A percentile compares a stretch with the other conserved stretches of the same genome.
These are phyloP conservation scores for Cotesia vestalis DNA, from an alignment of 1,140 invertebrate genomes.

Conservation along the genomic window DNA sequence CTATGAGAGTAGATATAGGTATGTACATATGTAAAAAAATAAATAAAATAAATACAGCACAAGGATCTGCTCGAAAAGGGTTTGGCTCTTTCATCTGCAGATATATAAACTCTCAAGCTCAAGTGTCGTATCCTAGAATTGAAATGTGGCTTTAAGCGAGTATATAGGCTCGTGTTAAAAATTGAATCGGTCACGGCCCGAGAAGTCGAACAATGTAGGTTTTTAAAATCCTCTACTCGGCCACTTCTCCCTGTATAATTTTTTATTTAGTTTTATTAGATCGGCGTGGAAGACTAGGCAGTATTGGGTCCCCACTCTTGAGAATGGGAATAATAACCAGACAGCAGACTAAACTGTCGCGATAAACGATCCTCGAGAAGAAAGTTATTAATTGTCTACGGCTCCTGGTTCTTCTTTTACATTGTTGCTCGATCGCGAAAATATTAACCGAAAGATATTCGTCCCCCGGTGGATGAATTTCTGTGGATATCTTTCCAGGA, in stretches of 20 bases:
- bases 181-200: slow-evolving; percentile 64
- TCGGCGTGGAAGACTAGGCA: background rate
- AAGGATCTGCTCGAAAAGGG: slow-evolving; percentile 6
- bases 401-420: slow-evolving; percentile 49
- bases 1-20: background rate
- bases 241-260: slow-evolving; percentile 24
- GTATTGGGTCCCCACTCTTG: slow-evolving; percentile 29
- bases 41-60: slow-evolving; percentile 5
- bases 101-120: slow-evolving; percentile 2
- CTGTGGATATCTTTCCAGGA: slow-evolving; percentile 16
- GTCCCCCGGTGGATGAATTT: slow-evolving; percentile 27
- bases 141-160: slow-evolving; percentile 33
- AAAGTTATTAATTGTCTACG: slow-evolving; percentile 65
- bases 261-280: slow-evolving; percentile 3
- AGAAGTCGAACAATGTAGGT: slow-evolving; percentile 59
- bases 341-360: slow-evolving; percentile 60
- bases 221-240: slow-evolving; percentile 17
- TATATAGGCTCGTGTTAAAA: slow-evolving; percentile 55
- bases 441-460: slow-evolving; percentile 54
- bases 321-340: slow-evolving; percentile 8
- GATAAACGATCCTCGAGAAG: slow-evolving; percentile 64
- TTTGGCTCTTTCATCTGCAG: background rate
- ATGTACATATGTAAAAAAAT: slow-evolving; percentile 4
- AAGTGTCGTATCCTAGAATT: slow-evolving; percentile 32
- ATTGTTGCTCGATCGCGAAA: slow-evolving; percentile 60